phyloP scores from a whole-genome alignment of 2,113 vertebrate genomes.

The Eublepharis macularius region DNA sequence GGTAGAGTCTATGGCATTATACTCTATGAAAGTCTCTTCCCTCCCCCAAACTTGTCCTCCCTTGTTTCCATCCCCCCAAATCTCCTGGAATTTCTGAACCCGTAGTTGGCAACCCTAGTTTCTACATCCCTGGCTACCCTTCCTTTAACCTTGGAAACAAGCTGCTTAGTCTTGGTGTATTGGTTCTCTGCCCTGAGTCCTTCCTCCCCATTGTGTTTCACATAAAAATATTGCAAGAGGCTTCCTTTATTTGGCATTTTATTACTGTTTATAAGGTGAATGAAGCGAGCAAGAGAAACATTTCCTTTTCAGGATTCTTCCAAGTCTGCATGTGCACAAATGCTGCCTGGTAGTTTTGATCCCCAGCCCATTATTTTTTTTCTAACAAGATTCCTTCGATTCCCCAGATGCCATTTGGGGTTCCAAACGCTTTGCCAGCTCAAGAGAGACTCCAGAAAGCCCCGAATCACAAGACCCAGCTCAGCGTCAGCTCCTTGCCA shows the following conservation, averaged over 20 bases:
- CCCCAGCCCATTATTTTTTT: background rate
- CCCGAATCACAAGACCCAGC: conserved; percentile 16
- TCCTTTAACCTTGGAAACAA: background rate
- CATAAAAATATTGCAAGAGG: background rate
- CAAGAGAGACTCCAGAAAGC: conserved; percentile 28
- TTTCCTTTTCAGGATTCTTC: background rate
- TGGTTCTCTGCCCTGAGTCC: background rate
- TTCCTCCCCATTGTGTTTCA: background rate
- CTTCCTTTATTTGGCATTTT: background rate
- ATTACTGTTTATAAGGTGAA: background rate
- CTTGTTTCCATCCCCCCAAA: too few relatives aligned
- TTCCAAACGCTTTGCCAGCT: background rate
- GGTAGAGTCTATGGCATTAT: too few relatives aligned
- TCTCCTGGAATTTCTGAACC: too few relatives aligned
- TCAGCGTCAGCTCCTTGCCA: background rate
- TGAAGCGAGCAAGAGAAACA: background rate
- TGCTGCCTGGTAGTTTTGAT: background rate
- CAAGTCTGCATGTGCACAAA: background rate
- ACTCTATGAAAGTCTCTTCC: too few relatives aligned
- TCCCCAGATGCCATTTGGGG: background rate
- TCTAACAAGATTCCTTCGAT: background rate
- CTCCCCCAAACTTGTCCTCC: too few relatives aligned
- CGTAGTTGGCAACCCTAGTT: too few relatives aligned
- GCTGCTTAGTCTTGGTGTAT: background rate
- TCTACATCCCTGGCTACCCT: background rate